Percentiles rank a stretch among this genome's conserved stretches.
These are phyloP conservation scores for Cataglyphis livida DNA, from an alignment of 2,888 invertebrate species.

Conservation along the genomic window DNA sequence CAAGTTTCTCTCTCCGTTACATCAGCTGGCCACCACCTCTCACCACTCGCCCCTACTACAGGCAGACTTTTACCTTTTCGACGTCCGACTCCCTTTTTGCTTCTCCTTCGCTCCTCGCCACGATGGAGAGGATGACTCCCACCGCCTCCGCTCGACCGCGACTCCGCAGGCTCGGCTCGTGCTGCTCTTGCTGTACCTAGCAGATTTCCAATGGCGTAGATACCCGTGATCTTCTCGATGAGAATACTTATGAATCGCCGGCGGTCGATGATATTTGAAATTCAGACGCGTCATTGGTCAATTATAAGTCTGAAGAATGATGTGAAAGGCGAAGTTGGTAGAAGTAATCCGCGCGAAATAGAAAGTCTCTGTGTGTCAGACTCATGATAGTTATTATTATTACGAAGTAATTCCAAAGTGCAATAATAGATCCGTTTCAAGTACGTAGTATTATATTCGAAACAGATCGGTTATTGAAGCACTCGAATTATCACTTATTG, in stretches of 20 bases:
- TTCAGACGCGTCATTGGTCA: slow-evolving; percentile 4
- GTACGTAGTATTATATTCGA: not conserved
- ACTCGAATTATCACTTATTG: not conserved
- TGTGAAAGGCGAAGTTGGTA: not conserved
- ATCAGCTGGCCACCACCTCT: slow-evolving; percentile 65
- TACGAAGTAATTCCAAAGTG: not conserved
- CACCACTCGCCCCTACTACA: slow-evolving; percentile 70
- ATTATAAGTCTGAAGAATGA: not conserved
- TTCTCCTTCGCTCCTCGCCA: slow-evolving; percentile 63
- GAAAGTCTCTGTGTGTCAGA: not conserved
- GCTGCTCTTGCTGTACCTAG: slow-evolving; percentile 82
- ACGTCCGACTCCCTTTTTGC: slow-evolving; percentile 70
- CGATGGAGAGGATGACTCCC: slow-evolving; percentile 80
- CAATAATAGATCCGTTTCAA: not conserved
- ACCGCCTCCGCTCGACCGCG: slow-evolving; percentile 82
- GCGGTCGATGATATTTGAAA: not conserved
- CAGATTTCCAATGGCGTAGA: slow-evolving; percentile 80
- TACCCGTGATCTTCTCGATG: slow-evolving; percentile 50
- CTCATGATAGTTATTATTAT: not conserved
- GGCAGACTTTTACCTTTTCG: slow-evolving; percentile 68
- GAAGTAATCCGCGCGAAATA: not conserved
- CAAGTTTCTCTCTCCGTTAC: slow-evolving; percentile 48
- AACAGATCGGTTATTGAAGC: not conserved
- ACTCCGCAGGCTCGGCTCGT: slow-evolving; percentile 77
- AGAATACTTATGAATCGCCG: not conserved